Base-by-base conservation (phyloP, 1,140 invertebrate genomes). In the Heterodera carotae region DNA sequence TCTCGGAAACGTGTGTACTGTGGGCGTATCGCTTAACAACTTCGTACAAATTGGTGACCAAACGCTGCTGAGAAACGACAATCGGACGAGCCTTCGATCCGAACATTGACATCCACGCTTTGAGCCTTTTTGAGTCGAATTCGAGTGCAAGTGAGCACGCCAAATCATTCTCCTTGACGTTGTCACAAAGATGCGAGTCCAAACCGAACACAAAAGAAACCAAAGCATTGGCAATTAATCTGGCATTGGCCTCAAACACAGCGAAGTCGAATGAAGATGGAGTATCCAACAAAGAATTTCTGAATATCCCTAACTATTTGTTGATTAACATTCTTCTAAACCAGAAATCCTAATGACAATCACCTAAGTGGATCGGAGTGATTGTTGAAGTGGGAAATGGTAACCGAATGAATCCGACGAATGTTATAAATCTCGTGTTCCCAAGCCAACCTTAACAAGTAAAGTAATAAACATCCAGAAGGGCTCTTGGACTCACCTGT, bases 341-440 rank as follows among this genome's bases (percentile, higher is more conserved):
- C 25, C 10, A 69, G 43, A 72, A 22, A 72, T 60, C 25, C 3
- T 29, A 70, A 70, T 22, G 15, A 15, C 15, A 70, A 15, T n/a
- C 15, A 81, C 80, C 80, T 81, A 27, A 70, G 18, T 31, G 79
- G 75, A 70, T 81, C 53, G 34, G 64, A 62, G 31, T 53, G 48
- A 31, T 59, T 79, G 33, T 66, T 76, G 60, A 81, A 81, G 62
- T 81, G 81, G 1, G 81, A 83, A 39, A 84, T 29, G 27, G 82
- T 84, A n/a, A 81, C 62, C 29, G 81, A 33, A 43, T 66, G 75
- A 48, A 83, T 83, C 76, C 97, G 90, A 78, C 94, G 90, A 77
- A 93, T 91, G 82, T 98, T 94, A 86, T 94, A 98, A 83, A 95
- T 90, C 88, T 98, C 96, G 86, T 99, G 97, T 88, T 98, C 96